These are phyloP conservation scores for Falco rusticolus DNA, from an alignment of 2,797 vertebrate species.

Conservation along the genomic window DNA sequence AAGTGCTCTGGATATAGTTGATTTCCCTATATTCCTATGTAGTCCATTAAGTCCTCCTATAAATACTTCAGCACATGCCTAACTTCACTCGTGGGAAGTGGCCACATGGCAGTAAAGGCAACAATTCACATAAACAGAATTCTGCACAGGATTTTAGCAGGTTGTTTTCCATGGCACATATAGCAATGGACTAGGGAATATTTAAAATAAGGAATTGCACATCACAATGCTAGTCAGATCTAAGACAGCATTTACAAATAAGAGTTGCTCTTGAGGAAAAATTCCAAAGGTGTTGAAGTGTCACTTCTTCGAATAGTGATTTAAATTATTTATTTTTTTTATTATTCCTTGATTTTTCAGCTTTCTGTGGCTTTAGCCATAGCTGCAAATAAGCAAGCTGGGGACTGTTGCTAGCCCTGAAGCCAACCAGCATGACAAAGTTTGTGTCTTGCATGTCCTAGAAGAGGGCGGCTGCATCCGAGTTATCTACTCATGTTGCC, in stretches of 20 bases:
- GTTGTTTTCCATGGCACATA: neutral
- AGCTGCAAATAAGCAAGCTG: neutral
- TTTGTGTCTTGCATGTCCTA: neutral
- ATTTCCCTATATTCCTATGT: constrained; percentile 12
- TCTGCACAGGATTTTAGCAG: neutral
- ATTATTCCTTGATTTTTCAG: neutral
- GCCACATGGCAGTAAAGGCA: neutral
- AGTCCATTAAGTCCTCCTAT: constrained; percentile 37
- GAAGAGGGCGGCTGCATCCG: neutral
- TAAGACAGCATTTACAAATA: neutral
- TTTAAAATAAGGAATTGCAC: neutral
- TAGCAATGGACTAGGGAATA: neutral
- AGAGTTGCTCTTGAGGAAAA: neutral
- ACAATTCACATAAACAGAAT: constrained; percentile 2
- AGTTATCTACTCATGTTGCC: neutral
- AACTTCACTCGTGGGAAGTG: constrained; percentile 15
- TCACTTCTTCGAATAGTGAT: neutral
- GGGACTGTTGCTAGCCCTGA: neutral
- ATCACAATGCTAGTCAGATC: neutral
- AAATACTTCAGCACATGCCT: constrained; percentile 33
- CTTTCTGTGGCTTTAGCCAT: neutral
- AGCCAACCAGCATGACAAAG: neutral
- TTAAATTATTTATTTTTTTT: neutral
- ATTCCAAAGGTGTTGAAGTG: neutral
- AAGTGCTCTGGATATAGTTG: constrained; percentile 6